phyloP scores from a whole-genome alignment of 2,888 invertebrate genomes.

The Acleris laterana region DNA sequence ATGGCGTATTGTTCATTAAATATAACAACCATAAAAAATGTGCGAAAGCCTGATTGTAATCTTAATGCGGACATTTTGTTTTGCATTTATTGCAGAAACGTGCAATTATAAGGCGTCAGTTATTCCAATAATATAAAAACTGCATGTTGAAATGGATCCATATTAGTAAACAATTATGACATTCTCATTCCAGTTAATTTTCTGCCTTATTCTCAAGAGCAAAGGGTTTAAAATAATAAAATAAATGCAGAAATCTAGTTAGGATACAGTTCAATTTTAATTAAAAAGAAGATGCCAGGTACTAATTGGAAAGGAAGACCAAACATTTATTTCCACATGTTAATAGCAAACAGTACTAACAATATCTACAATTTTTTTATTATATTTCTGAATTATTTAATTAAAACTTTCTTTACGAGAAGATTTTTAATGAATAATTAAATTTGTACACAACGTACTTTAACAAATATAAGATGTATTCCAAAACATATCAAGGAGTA shows the following conservation, averaged over 20 bases:
- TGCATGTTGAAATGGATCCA: neutral
- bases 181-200: neutral
- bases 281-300: neutral
- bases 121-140: constrained; percentile 17
- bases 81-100: constrained; percentile 18
- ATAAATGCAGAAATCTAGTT: neutral
- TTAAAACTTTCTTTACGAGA: no score
- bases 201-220: neutral
- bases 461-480: no score
- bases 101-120: constrained; percentile 25
- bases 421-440: no score
- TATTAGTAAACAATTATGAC: no score
- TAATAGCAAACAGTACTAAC: no score
- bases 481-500: no score
- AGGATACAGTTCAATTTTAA: neutral
- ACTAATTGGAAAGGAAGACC: neutral
- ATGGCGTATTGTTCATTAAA: constrained; percentile 8
- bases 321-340: neutral
- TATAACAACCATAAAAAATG: constrained; percentile 10
- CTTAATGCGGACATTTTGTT: constrained; percentile 19
- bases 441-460: no score
- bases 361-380: no score
- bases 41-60: constrained; percentile 10
- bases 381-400: no score
- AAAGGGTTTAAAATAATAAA: neutral